A percentile compares a stretch with the other conserved stretches of the same genome.
phyloP scores from a whole-genome alignment of 2,113 vertebrate species.

The Rhabdomys dilectus region DNA sequence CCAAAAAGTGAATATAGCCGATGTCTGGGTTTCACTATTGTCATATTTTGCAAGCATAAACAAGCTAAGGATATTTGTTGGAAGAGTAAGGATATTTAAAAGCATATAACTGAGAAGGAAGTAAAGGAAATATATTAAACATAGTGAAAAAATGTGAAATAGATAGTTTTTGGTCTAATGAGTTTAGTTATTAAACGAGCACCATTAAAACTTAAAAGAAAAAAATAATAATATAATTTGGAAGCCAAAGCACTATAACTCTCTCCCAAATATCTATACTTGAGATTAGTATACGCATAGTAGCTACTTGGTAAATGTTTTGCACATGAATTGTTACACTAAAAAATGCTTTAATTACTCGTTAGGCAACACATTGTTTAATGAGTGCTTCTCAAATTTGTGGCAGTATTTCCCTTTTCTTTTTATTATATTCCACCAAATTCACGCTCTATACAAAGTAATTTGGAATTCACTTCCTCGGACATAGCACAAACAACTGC shows the following conservation, averaged over 20 bases:
- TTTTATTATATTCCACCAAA: not conserved
- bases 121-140: not conserved
- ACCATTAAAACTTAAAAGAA: not conserved
- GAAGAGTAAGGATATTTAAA: not conserved
- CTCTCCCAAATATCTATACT: not conserved
- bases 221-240: not conserved
- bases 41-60: not conserved
- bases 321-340: not conserved
- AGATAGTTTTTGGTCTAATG: not conserved
- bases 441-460: not conserved
- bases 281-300: not conserved
- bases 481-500: not conserved
- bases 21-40: not conserved
- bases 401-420: not conserved
- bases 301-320: not conserved
- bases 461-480: not conserved
- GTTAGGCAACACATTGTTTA: not conserved
- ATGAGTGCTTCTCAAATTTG: not conserved
- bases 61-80: not conserved
- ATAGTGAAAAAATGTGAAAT: not conserved
- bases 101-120: not conserved
- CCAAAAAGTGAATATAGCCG: not conserved
- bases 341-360: not conserved
- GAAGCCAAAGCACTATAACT: not conserved
- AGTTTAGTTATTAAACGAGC: conserved; percentile 6